These are phyloP conservation scores for Alviniconcha strummeri DNA, from an alignment of 2,888 invertebrate species.

Conservation along the genomic window DNA sequence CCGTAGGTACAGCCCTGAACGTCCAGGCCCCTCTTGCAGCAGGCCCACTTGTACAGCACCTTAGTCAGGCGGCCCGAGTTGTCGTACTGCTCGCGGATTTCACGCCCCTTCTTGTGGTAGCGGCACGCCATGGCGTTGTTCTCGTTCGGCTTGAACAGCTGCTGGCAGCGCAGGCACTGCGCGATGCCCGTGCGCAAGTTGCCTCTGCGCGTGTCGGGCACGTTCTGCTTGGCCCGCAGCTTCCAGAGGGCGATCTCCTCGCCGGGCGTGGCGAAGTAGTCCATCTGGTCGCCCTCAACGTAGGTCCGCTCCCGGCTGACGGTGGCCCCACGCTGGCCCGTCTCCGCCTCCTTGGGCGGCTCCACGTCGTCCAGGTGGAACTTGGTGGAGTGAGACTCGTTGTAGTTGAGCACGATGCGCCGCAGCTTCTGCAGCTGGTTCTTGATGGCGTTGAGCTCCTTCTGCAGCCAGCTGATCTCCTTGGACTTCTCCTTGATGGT, in stretches of 20 bases:
- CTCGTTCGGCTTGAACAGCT: conserved; percentile 57
- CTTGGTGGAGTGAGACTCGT: conserved; percentile 53
- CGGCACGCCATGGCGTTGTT: conserved; percentile 60
- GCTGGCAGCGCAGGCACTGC: conserved; percentile 63
- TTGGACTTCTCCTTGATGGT: conserved; percentile 38
- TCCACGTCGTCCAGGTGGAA: conserved; percentile 57
- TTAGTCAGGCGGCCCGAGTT: conserved; percentile 52
- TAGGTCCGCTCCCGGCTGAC: conserved; percentile 51
- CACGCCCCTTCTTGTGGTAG: conserved; percentile 62
- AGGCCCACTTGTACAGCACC: conserved; percentile 64
- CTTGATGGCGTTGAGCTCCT: conserved; percentile 49
- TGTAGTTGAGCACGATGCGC: conserved; percentile 55
- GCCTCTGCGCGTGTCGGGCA: background rate
- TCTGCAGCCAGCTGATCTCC: conserved; percentile 51
- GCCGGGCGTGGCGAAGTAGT: conserved; percentile 25
- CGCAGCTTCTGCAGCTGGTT: conserved; percentile 52
- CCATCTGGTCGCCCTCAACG: conserved; percentile 56
- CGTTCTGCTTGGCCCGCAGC: conserved; percentile 46
- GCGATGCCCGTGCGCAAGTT: conserved; percentile 36
- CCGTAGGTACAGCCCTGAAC: conserved; percentile 60
- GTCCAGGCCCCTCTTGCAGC: conserved; percentile 60
- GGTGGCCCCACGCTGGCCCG: conserved; percentile 5
- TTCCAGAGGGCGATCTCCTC: conserved; percentile 56
- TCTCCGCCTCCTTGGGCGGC: conserved; percentile 34
- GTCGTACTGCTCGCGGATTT: conserved; percentile 60